phyloP scores from a whole-genome alignment of 2,113 vertebrate species.

The Corvus cornix region DNA sequence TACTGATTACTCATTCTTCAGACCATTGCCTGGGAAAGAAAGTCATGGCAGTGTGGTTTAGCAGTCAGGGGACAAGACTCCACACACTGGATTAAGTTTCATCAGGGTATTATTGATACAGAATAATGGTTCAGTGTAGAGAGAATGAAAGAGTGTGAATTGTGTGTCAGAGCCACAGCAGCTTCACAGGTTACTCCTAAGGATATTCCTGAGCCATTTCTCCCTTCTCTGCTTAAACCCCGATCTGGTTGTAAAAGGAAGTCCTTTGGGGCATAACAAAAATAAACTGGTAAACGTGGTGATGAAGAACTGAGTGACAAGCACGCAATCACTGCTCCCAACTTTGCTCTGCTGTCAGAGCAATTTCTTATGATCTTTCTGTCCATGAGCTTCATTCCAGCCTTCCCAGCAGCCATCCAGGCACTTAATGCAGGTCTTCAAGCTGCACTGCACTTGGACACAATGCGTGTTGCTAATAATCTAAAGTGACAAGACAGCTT shows the following conservation, averaged over 20 bases:
- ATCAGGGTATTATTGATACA: background rate
- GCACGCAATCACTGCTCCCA: background rate
- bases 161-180: background rate
- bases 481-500: constrained; percentile 18
- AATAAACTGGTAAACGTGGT: background rate
- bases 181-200: background rate
- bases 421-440: background rate
- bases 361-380: background rate
- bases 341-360: background rate
- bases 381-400: background rate
- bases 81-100: background rate
- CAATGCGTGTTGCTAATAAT: background rate
- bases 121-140: background rate
- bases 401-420: background rate
- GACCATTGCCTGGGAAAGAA: background rate
- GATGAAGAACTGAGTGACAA: background rate
- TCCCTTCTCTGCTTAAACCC: background rate
- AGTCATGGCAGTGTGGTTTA: background rate
- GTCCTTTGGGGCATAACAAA: background rate
- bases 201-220: background rate
- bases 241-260: background rate
- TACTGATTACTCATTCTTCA: background rate
- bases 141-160: background rate
- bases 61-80: background rate
- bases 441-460: background rate